Percentiles rank a stretch among this genome's conserved stretches.
phyloP scores from a whole-genome alignment of 2,113 vertebrate species.

The Neoarius graeffei region DNA sequence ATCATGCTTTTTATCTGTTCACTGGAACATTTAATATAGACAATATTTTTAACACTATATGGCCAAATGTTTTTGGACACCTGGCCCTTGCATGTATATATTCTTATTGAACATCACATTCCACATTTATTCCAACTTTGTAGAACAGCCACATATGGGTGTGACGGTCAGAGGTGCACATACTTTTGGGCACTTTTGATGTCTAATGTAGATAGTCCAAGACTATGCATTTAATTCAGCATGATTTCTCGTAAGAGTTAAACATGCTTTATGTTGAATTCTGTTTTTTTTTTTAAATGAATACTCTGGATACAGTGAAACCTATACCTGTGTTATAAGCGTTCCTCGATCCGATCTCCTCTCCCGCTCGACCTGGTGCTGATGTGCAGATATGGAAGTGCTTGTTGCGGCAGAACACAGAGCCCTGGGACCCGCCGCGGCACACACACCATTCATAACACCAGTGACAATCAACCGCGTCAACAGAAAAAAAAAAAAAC shows the following conservation, averaged over 20 bases:
- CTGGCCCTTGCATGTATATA: no score
- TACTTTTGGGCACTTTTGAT: neutral
- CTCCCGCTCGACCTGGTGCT: neutral
- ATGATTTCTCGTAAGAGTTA: neutral
- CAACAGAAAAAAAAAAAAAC: conserved; percentile 25
- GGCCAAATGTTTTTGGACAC: no score
- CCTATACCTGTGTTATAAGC: conserved; percentile 10
- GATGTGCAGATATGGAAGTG: conserved; percentile 37
- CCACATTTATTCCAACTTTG: neutral
- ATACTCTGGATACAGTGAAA: neutral
- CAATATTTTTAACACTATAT: no score
- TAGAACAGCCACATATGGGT: neutral
- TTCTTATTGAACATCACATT: no score
- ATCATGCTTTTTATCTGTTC: no score
- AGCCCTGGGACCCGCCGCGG: conserved; percentile 26
- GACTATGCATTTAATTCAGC: neutral
- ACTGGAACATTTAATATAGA: no score
- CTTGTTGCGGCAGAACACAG: conserved; percentile 48
- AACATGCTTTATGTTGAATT: neutral
- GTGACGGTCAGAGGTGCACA: neutral
- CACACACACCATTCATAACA: conserved; percentile 46
- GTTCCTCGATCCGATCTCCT: neutral
- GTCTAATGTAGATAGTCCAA: neutral
- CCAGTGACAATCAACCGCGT: conserved; percentile 46
- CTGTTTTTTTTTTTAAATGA: neutral